Base-by-base conservation (phyloP, 2,888 invertebrate genomes). In the Cartodere bifasciata region DNA sequence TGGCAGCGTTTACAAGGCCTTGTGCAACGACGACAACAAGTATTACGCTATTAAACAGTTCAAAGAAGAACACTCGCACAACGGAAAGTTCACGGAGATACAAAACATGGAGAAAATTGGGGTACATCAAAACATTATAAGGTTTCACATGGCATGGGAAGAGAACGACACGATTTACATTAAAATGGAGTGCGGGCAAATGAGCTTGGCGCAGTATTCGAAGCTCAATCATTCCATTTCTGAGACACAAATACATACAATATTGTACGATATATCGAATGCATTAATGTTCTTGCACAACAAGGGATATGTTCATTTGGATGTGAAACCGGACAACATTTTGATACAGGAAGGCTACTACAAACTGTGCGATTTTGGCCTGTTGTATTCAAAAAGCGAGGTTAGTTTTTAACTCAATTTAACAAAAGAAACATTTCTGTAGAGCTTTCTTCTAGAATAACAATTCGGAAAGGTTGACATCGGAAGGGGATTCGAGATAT, bases 291-390 rank as follows among this genome's bases (percentile, higher is more conserved):
- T 75, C 47, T 57, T 84, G 13, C 83, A 83, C 50, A 67, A 68
- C 36, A 64, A 69, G 29, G 65, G 73, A 49, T 60, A 80, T 17
- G 64, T 82, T 17, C 83, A 83, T 51, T 63, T 82, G 55, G 83
- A 83, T 57, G 75, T 84, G 20, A 83, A 84, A 54, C 72, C 81
- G 24, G 81, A 77, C 29, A 83, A 84, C 54, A 77, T 84, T 28
- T 68, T 83, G 46, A 66, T 83, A 33, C 62, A 65, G 36, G 67
- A 73, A 46, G 68, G 69, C 10, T 53, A 52, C n/a, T 82, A 74
- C 52, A 83, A 84, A 53, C 59, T 84, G 3, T 74, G 73, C 21
- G 83, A 84, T 57, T 83, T 84, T 55, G 83, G 83, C 7, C 61
- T 83, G 9, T 69, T 80, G 9, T 62, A 75, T n/a, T n/a, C n/a